Evolutionary conservation across 1,140 invertebrate genomes (phyloP).

Genomic region (Archivesica marissinica): DNA sequence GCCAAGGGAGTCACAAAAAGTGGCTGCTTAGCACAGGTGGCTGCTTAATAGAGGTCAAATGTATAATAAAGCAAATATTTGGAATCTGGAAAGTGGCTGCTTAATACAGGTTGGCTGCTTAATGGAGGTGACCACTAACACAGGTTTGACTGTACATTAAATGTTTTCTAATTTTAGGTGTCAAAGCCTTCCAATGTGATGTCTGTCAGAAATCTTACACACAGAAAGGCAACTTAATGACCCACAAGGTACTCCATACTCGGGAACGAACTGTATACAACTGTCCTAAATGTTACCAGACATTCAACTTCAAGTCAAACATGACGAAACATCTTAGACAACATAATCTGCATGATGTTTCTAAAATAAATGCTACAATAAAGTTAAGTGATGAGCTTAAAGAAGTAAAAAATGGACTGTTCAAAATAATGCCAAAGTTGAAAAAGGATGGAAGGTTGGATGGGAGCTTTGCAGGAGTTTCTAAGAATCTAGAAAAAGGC

Average conservation of each 20-base stretch:
- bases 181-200: background rate
- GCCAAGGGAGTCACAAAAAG: background rate
- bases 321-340: constrained; percentile 2
- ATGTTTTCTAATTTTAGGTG: constrained; percentile 6
- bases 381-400: background rate
- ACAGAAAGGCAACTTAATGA: constrained; percentile 10
- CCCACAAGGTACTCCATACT: background rate
- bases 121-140: no score
- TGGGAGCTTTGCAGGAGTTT: no score
- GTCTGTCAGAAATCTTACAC: background rate
- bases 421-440: background rate
- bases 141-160: background rate
- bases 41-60: no score
- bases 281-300: background rate
- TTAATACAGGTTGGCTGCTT: no score
- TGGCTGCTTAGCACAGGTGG: no score
- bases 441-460: no score
- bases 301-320: constrained; percentile 31
- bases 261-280: background rate
- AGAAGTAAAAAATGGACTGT: background rate
- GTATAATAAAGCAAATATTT: no score
- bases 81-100: no score
- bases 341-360: background rate
- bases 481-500: no score
- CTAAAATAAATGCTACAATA: background rate